Evolutionary conservation across 2,113 vertebrate genomes (phyloP).

Genomic region (Machaerirhynchus nigripectus): DNA sequence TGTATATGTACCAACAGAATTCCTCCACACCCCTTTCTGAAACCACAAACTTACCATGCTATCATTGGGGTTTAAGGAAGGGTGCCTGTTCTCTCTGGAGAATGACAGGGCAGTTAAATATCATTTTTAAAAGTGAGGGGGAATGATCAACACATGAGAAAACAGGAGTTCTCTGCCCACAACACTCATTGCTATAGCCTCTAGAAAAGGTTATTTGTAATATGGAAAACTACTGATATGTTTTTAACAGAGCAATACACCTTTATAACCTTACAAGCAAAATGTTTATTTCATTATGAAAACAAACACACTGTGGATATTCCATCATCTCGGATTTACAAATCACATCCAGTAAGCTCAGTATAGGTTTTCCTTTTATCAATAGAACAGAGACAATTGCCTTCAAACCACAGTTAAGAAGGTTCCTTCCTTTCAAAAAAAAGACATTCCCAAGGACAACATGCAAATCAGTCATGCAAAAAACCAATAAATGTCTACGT

Average conservation of each 20-base stretch:
- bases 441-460: neutral
- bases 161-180: neutral
- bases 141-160: neutral
- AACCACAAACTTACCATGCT: slow-evolving; percentile 17
- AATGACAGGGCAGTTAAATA: neutral
- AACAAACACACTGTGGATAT: neutral
- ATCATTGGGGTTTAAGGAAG: neutral
- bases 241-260: neutral
- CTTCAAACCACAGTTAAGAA: neutral
- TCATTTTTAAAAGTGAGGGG: neutral
- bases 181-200: fast-evolving
- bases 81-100: neutral
- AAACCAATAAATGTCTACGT: neutral
- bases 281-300: neutral
- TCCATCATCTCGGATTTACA: neutral
- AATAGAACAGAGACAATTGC: neutral
- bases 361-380: neutral
- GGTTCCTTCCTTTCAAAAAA: neutral
- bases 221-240: neutral
- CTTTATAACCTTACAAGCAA: neutral
- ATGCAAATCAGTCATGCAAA: neutral
- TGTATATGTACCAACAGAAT: neutral
- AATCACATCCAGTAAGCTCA: neutral
- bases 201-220: neutral
- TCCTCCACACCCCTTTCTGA: neutral